Percentiles rank a stretch among this genome's conserved stretches.
phyloP scores from a whole-genome alignment of 2,888 invertebrate genomes.

The Nowickia ferox region DNA sequence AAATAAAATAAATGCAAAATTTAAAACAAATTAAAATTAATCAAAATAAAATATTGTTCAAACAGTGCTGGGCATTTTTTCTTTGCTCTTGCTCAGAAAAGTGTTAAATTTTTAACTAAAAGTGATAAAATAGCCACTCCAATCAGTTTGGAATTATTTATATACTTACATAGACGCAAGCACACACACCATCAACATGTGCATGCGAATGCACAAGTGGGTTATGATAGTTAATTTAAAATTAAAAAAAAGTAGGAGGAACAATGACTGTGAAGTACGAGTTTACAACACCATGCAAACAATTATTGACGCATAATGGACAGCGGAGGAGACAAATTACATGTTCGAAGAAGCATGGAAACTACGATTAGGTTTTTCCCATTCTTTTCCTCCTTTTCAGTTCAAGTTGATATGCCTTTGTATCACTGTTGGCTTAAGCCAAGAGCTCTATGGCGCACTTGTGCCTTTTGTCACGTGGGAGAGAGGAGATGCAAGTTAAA shows the following conservation, averaged over 20 bases:
- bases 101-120: too few relatives aligned
- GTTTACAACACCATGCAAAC: constrained; percentile 26
- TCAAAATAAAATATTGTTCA: too few relatives aligned
- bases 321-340: constrained; percentile 55
- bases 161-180: not conserved
- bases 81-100: too few relatives aligned
- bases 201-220: not conserved
- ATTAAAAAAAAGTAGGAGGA: not conserved
- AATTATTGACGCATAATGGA: constrained; percentile 60
- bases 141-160: too few relatives aligned
- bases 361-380: constrained; percentile 48
- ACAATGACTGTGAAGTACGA: constrained; percentile 9
- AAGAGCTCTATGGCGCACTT: constrained; percentile 26
- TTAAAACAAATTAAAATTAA: too few relatives aligned
- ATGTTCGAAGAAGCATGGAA: constrained; percentile 56
- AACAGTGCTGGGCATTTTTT: not conserved
- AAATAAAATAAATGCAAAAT: too few relatives aligned
- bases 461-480: constrained; percentile 34
- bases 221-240: not conserved
- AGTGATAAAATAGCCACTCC: too few relatives aligned
- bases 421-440: constrained; percentile 26
- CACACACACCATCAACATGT: not conserved
- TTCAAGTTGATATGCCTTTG: constrained; percentile 18
- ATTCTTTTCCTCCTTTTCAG: not conserved
- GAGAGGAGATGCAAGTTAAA: not conserved